A percentile compares a stretch with the other conserved stretches of the same genome.
phyloP scores from a whole-genome alignment of 1,140 invertebrate species.

The Dermatophagoides farinae region DNA sequence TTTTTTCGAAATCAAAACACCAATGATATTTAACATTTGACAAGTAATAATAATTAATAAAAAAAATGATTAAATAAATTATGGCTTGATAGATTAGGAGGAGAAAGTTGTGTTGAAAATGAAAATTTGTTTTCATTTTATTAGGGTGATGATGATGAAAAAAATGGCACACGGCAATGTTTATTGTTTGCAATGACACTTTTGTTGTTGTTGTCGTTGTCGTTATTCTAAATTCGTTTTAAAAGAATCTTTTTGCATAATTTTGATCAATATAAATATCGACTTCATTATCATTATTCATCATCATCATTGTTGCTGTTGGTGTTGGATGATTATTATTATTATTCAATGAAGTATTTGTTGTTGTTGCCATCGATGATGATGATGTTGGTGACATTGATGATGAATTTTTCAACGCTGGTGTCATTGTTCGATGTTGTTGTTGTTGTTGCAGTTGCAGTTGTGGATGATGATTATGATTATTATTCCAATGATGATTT shows the following conservation, averaged over 20 bases:
- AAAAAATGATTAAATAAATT: no score
- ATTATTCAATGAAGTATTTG: constrained; percentile 43
- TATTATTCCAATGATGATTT: background rate
- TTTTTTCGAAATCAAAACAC: no score
- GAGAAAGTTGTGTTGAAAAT: background rate
- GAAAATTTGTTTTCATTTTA: no score
- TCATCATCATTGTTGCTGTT: no score
- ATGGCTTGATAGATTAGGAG: background rate
- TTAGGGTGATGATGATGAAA: no score
- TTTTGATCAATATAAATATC: constrained; percentile 82
- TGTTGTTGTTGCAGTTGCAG: background rate
- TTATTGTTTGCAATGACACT: no score
- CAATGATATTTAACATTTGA: no score
- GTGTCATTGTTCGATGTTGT: background rate
- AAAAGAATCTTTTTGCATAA: constrained; percentile 16
- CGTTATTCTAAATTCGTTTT: background rate
- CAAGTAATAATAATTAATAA: no score
- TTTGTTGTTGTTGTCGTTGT: no score
- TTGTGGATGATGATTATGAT: background rate
- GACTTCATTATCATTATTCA: constrained; percentile 66
- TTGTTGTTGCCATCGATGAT: background rate
- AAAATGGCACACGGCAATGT: no score
- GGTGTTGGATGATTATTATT: no score
- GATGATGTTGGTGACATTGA: background rate
- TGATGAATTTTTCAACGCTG: background rate